Conservation (phyloP, 2,113 vertebrate species). For the Melierax canorus region DNA sequence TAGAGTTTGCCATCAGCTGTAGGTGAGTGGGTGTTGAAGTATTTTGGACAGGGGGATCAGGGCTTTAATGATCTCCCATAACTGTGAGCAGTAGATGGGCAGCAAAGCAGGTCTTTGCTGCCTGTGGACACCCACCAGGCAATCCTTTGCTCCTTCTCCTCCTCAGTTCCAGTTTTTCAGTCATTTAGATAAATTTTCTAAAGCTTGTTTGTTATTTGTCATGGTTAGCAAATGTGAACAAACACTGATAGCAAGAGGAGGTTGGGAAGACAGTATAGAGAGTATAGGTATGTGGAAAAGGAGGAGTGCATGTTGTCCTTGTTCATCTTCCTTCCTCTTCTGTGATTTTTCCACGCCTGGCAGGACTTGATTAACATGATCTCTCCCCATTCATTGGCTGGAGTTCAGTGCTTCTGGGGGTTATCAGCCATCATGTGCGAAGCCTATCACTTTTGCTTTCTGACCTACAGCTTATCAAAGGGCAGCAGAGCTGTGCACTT, state of each 20-base stretch:
- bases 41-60: not conserved
- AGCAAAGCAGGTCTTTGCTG: not conserved
- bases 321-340: conserved; percentile 6
- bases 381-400: not conserved
- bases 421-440: not conserved
- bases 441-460: not conserved
- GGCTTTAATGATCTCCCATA: not conserved
- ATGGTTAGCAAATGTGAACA: not conserved
- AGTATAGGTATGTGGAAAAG: not conserved
- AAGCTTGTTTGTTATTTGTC: not conserved
- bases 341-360: not conserved
- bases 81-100: not conserved
- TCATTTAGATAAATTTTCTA: not conserved
- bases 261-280: not conserved
- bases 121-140: not conserved
- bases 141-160: not conserved
- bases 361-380: not conserved
- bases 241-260: not conserved
- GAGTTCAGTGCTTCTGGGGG: not conserved
- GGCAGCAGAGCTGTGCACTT: not conserved
- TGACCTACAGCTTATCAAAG: not conserved
- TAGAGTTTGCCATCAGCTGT: not conserved
- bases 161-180: not conserved
- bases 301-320: not conserved
- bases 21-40: not conserved